Base-by-base conservation (phyloP, 2,888 invertebrate species). In the Antitype chi region DNA sequence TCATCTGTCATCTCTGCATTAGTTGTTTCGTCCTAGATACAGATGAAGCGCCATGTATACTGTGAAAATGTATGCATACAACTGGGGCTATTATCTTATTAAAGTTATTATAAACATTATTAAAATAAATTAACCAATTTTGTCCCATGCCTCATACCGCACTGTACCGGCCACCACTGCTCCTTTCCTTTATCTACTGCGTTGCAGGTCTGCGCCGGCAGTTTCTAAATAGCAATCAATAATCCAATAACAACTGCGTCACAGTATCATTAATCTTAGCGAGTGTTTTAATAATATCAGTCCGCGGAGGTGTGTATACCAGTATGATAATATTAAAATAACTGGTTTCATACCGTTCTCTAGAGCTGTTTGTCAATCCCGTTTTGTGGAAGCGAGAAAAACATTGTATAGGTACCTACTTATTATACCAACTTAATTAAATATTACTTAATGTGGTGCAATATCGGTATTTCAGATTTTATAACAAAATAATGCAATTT, bases 271-370 rank as follows among this genome's bases (percentile, higher is more conserved):
- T 57, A 49, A 53, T 57, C 38, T 38, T 67, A 38, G 23, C 43
- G 59, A 78, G 43, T 67, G 73, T 20, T 71, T 52, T 17, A 49
- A 62, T 85, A 74, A 70, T 70, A 85, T 52, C 57, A 38, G 8
- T 17, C 59, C 13, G 53, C 4, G 75, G 80, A 77, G 78, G 81
- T 86, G 84, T 86, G 79, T 80, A 25, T 70, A 85, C 80, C 76
- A 57, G 88, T 86, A 64, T 69, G 52, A 78, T 82, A 76, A 75
- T 74, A 71, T 72, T 59, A 64, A 49, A 32, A 17, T 38, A 87
- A 88, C 89, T 77, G 87, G 88, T 88, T 88, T 85, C 55, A 64
- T 57, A 74, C 68, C 78, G 67, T 70, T 82, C 74, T 80, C 69
- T 70, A 57, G 28, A 68, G 28, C 59, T 32, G 66, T 66, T 84